Base-by-base conservation (phyloP, 2,113 vertebrate species). In the Datnioides undecimradiatus region DNA sequence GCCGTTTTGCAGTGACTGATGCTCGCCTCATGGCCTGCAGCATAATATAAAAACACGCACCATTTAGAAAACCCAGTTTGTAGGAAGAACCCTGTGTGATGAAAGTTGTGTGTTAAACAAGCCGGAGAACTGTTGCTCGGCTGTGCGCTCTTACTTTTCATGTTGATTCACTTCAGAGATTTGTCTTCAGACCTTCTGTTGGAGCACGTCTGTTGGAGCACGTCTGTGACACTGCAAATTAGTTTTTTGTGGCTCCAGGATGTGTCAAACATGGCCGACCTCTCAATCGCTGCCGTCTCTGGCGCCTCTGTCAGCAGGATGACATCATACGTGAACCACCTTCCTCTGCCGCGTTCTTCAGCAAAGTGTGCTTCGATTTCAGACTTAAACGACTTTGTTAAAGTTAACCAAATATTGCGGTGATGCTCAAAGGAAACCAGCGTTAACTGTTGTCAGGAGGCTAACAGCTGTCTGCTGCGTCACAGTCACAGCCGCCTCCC, bases 1-100 rank as follows among this genome's bases (percentile, higher is more conserved):
- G 52, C 68, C 58, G 43, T 66, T 87, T 77, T 57, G 12, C 51
- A 27, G 27, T 78, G 75, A 85, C 66, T 66, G 75, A 84, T 82
- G 68, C 59, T 83, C 57, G 8, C 36, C 29, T 64, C 36, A 64
- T 25, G 23, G 76, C 69, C 51, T 55, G 4, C 38, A 49, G 57
- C 46, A 33, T 38, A 14, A 54, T 51, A 83, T 64, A n/a, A 74
- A 62, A 68, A 51, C 51, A 57, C 16, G 2, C 10, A 63, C 4
- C 36, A 27, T 62, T 73, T 58, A 12, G 21, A 72, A 70, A 83
- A 64, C 33, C n/a, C 33, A 48, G 12, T 75, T 67, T 72, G 63
- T 48, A 36, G 33, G 33, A 73, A 36, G 62, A 66, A 69, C 46
- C 9, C 40, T 69, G 63, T 75, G 77, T 81, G 54, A 80, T 75